Conservation (phyloP, 2,113 vertebrate species). For the Leiothrix lutea region DNA sequence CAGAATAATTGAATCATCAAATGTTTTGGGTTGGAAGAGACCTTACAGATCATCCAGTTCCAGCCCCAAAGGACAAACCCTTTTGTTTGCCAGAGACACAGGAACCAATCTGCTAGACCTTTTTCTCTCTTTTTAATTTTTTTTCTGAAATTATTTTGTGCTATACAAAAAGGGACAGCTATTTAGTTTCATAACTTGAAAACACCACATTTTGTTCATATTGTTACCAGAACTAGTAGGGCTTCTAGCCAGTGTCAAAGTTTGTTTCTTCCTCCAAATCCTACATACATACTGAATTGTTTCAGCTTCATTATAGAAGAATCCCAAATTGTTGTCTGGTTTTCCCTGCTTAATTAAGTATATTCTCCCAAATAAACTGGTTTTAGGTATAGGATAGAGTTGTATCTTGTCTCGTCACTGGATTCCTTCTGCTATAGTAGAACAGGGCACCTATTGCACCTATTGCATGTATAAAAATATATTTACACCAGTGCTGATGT, state of each 20-base stretch:
- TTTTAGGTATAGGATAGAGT: not conserved
- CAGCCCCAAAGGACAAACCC: not conserved
- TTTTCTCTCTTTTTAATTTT: not conserved
- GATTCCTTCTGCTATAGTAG: not conserved
- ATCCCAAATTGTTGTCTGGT: not conserved
- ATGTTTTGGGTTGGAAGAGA: not conserved
- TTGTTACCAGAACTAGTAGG: not conserved
- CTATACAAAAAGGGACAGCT: not conserved
- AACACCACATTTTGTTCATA: not conserved
- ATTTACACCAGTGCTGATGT: not conserved
- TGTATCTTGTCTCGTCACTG: not conserved
- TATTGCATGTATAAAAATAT: too few relatives aligned
- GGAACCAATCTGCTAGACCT: not conserved
- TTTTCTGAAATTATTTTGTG: not conserved
- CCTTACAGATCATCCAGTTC: not conserved
- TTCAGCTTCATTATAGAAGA: not conserved
- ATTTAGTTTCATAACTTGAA: not conserved
- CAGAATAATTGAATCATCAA: rapidly evolving
- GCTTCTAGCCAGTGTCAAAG: not conserved
- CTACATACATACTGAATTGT: not conserved
- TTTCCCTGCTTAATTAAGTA: not conserved
- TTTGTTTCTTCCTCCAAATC: not conserved
- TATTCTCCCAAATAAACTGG: not conserved
- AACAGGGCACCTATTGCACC: too few relatives aligned
- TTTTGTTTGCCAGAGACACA: not conserved